Evolutionary conservation across 2,888 invertebrate genomes (phyloP).

Genomic region (Chymomyza caudatula): DNA sequence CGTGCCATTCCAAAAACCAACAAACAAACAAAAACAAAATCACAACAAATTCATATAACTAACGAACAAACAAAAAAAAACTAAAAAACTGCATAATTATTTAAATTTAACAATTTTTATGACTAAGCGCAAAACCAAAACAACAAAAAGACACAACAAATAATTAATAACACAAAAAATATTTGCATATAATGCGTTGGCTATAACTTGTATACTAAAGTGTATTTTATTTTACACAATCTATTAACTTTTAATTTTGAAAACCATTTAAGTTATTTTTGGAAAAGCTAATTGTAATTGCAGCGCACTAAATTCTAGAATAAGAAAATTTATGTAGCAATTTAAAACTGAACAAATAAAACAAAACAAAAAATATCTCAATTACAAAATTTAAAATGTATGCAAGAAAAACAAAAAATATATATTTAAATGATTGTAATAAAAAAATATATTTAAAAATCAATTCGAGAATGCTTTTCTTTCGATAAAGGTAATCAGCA

Average conservation of each 20-base stretch:
- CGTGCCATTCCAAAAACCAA: slow-evolving; percentile 73
- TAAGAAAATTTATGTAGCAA: slow-evolving; percentile 65
- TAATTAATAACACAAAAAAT: slow-evolving; percentile 33
- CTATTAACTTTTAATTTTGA: slow-evolving; percentile 47
- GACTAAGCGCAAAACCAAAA: slow-evolving; percentile 53
- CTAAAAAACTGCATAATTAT: slow-evolving; percentile 18
- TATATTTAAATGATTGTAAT: slow-evolving; percentile 74
- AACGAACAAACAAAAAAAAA: background rate
- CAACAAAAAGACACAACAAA: slow-evolving; percentile 29
- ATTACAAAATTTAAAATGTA: slow-evolving; percentile 63
- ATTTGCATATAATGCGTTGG: slow-evolving; percentile 70
- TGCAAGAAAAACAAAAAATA: slow-evolving; percentile 47
- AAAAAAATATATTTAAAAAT: slow-evolving; percentile 48
- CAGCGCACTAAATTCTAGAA: slow-evolving; percentile 50
- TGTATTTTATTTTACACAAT: slow-evolving; percentile 60
- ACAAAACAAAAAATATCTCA: slow-evolving; percentile 38
- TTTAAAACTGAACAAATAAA: slow-evolving; percentile 48
- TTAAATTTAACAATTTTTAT: slow-evolving; percentile 36
- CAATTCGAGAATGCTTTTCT: background rate
- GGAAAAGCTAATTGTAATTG: slow-evolving; percentile 25
- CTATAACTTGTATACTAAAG: slow-evolving; percentile 61
- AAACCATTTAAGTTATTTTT: background rate
- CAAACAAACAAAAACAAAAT: slow-evolving; percentile 24
- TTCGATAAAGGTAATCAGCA: background rate
- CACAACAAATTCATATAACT: slow-evolving; percentile 38